phyloP scores from a whole-genome alignment of 2,888 invertebrate species.

The Venusia cambrica region DNA sequence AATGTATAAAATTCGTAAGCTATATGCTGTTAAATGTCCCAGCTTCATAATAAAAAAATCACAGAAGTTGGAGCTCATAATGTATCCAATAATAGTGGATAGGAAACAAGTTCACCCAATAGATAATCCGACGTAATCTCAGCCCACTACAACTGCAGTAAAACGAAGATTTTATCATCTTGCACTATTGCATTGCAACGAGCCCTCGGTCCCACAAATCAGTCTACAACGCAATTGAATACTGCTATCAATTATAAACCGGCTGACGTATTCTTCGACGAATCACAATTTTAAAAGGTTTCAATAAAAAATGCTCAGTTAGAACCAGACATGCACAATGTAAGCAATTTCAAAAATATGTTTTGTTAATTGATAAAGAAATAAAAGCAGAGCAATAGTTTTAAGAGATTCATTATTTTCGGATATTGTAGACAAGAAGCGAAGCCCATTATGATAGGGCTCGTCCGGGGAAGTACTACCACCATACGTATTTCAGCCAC shows the following conservation, averaged over 20 bases:
- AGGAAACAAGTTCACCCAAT: constrained; percentile 16
- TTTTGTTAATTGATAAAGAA: too few species aligned
- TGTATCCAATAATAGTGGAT: constrained; percentile 13
- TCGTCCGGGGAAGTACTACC: too few species aligned
- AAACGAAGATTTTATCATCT: constrained; percentile 19
- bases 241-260: constrained; percentile 10
- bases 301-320: too few species aligned
- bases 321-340: too few species aligned
- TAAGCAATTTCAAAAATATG: constrained; percentile 3
- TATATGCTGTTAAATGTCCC: constrained; percentile 4
- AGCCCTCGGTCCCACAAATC: constrained; percentile 21
- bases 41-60: constrained; percentile 6
- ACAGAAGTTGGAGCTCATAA: constrained; percentile 9
- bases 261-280: constrained; percentile 1
- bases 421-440: too few species aligned
- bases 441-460: too few species aligned
- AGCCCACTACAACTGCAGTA: constrained; percentile 16
- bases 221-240: constrained; percentile 13
- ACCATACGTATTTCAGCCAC: too few species aligned
- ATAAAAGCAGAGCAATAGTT: too few species aligned
- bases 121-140: constrained; percentile 14
- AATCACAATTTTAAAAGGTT: too few species aligned
- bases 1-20: too few species aligned
- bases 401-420: too few species aligned
- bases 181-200: constrained; percentile 15